Evolutionary conservation across 1,140 invertebrate genomes (phyloP), one percentile per base, ranked within the genome.

Genomic region (Drosophila pectinifera): DNA sequence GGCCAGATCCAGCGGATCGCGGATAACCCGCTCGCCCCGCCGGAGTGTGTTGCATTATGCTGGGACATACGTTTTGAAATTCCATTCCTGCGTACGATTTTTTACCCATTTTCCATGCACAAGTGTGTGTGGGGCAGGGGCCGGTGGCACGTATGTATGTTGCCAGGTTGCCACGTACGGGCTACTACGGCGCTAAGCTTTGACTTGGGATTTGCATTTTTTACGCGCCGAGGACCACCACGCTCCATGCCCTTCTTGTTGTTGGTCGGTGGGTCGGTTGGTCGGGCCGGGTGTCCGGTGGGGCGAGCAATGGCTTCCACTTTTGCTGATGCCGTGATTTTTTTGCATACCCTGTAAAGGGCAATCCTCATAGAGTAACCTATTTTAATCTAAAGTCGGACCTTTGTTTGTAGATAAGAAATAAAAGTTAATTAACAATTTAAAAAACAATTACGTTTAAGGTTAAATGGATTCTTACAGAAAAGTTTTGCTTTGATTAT

Each of bases 151-250:
- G 64, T 78, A 65, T 81, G 70, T 70, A 64, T 80, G 76, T 88
- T 80, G 79, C 79, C 83, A 65, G 80, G 83, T 77, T 88, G 80
- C 84, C 83, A 89, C 76, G 75, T 78, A 67, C 78, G 65, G 75
- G 57, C 53, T 53, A 62, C 69, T 45, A 61, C 79, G 83, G 78
- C 70, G 76, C 84, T 89, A 88, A 88, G 84, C 84, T 89, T 89
- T 88, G 84, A 88, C 84, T 89, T 84, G 84, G 84, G 84, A 88
- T 88, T 88, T 88, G 84, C 84, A 88, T 88, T 88, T 88, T 89
- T 88, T 88, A 88, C 79, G 80, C 76, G 83, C 67, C 59, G 68
- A 62, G 70, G 63, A 73, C 70, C 65, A 51, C 54, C 72, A 34
- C 62, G 18, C 42, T 43, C 22, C 58, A 18, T 24, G 18, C 65